Evolutionary conservation across 2,113 vertebrate species (phyloP), one percentile per base, ranked within the genome.

Genomic region (Pluvianellus socialis): DNA sequence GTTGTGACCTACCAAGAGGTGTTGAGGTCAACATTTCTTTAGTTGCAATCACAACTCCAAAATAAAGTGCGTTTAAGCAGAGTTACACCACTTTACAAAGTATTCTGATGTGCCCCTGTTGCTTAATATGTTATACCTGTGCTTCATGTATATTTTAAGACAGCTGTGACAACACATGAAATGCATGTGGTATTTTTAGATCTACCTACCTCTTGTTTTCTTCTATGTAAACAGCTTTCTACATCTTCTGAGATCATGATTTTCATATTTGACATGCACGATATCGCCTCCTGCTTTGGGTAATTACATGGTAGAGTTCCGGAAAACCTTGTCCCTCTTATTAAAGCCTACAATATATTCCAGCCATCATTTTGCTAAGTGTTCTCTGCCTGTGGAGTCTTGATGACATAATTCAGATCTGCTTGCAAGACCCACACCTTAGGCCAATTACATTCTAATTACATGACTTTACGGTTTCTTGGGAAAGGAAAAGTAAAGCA

Each of bases 371-470:
- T 98, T 86, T 95, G 73, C 74, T 86, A 92, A 96, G 55, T 82
- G 23, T 88, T 97, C 83, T 83, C 82, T 97, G 94, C 95, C 96
- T 96, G 94, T 96, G 96, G 93, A 97, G 79, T 89, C 87, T 91
- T 97, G 97, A 97, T 97, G 97, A 97, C 86, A 97, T 87, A 96
- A 94, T 96, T 98, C 95, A 91, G 86, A 88, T 96, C 96, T 96
- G 87, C 71, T 96, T 96, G 91, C 95, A 97, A 98, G 94, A 97
- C 92, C 95, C 74, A 97, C 90, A 97, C 86, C 97, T 98, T 88
- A 97, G 93, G 79, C 88, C 94, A 98, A 96, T 98, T 98, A 95
- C 94, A 93, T 97, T 93, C 95, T 96, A 96, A 97, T 94, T 91
- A 81, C 49, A 3, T 96, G 94, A 90, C 94, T 97, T 94, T 84